phyloP scores from a whole-genome alignment of 2,113 vertebrate genomes.

The Peromyscus maniculatus region DNA sequence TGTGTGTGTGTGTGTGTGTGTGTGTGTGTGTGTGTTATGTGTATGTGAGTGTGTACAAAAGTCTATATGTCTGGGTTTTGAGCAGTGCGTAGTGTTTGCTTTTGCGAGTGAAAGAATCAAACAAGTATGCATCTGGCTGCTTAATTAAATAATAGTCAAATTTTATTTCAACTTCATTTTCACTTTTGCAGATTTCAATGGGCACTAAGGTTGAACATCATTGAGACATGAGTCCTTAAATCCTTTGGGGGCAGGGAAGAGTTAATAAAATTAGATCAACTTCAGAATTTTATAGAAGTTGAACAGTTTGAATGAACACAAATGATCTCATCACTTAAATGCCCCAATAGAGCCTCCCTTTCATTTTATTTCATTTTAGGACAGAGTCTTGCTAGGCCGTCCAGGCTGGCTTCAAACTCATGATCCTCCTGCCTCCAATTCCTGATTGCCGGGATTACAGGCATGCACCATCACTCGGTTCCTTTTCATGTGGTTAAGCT shows the following conservation, averaged over 20 bases:
- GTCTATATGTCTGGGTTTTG: neutral
- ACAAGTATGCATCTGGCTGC: neutral
- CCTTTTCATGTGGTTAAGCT: neutral
- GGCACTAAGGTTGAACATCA: neutral
- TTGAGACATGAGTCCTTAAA: neutral
- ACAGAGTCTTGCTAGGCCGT: neutral
- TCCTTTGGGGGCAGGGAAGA: neutral
- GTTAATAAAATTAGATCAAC: conserved; percentile 17
- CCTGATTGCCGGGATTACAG: neutral
- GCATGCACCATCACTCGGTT: neutral
- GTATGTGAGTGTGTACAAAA: neutral
- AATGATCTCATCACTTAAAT: neutral
- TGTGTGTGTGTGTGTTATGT: neutral
- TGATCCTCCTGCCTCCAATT: neutral
- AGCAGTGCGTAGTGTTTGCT: too few relatives aligned
- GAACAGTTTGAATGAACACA: neutral
- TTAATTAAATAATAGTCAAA: conserved; percentile 34
- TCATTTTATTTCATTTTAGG: neutral
- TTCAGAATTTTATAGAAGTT: neutral
- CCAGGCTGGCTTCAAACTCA: neutral
- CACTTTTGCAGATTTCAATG: neutral
- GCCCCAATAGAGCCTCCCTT: neutral
- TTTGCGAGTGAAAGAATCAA: neutral
- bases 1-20: neutral
- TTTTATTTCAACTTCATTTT: conserved; percentile 41